phyloP scores from a whole-genome alignment of 2,888 invertebrate genomes.

The Junonia oenone region DNA sequence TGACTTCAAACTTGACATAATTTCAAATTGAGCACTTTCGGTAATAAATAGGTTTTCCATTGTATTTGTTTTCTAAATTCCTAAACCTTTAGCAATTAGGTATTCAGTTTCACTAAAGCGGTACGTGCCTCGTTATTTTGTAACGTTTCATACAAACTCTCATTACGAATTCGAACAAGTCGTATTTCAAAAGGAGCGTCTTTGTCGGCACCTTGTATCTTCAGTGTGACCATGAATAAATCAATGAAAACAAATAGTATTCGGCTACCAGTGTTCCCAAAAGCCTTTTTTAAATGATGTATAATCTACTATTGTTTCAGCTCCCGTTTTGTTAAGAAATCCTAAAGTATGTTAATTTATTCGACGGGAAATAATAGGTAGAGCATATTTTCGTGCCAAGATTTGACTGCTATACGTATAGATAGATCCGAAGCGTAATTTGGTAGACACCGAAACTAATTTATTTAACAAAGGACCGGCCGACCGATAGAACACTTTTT shows the following conservation, averaged over 20 bases:
- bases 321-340: conserved; percentile 60
- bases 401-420: conserved; percentile 67
- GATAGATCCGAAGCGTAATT: conserved; percentile 77
- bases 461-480: conserved; percentile 79
- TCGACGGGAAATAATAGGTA: conserved; percentile 64
- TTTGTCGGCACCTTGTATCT: conserved; percentile 70
- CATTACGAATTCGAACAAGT: conserved; percentile 68
- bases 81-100: conserved; percentile 42
- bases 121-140: conserved; percentile 62
- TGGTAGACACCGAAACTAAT: conserved; percentile 81
- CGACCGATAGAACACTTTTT: conserved; percentile 75
- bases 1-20: conserved; percentile 16
- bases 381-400: conserved; percentile 73
- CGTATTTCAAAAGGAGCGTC: conserved; percentile 62
- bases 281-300: conserved; percentile 60
- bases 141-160: conserved; percentile 61
- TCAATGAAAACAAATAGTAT: conserved; percentile 79
- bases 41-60: conserved; percentile 23
- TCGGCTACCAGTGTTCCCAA: conserved; percentile 74
- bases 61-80: conserved; percentile 36
- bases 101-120: conserved; percentile 57
- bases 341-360: conserved; percentile 71
- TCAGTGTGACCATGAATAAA: conserved; percentile 73
- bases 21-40: conserved; percentile 2
- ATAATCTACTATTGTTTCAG: conserved; percentile 69